Base-by-base conservation (phyloP, 2,888 invertebrate species). In the Microplitis deprimator region DNA sequence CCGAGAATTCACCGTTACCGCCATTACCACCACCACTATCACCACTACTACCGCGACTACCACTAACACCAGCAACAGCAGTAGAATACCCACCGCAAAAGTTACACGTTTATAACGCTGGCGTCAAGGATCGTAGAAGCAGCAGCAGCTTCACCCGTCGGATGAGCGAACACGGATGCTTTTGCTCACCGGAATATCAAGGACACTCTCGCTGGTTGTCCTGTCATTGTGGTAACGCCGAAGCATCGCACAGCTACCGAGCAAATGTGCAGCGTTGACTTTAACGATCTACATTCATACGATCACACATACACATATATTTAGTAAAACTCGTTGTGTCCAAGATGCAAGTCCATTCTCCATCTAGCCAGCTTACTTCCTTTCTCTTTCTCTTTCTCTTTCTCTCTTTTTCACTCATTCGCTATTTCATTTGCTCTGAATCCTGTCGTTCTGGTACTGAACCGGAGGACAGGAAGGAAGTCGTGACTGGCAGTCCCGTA, bases 401-500 rank as follows among this genome's bases (percentile, higher is more conserved):
- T 13, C 65, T 29, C 65, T 65, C 29, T 65, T 62, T 17, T 13
- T 29, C 38, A 10, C 13, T 17, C 20, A 13, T 38, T 13, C 65
- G 10, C 38, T 29, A 38, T 20, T 65, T 65, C 20, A 65, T 50
- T 50, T 50, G 50, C 50, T 50, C 50, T 50, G 13, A 50, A 50
- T 50, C 13, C 50, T 50, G 50, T 50, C 50, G 50, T 50, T 50
- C 50, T 50, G 50, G 50, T 50, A 50, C 50, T 5, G 50, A 50
- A 50, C 13, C 50, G 50, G 41, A 64, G 64, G 64, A 72, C 64
- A 72, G 72, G 72, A 72, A 72, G 72, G 72, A 72, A 72, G 64
- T 72, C 64, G 72, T 72, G 72, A 72, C 72, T 72, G 72, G 72
- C 72, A 72, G 72, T 64, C 40, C 62, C 62, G 72, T 72, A 72